phyloP scores from a whole-genome alignment of 2,797 vertebrate genomes.

The Arctocebus calabarensis region DNA sequence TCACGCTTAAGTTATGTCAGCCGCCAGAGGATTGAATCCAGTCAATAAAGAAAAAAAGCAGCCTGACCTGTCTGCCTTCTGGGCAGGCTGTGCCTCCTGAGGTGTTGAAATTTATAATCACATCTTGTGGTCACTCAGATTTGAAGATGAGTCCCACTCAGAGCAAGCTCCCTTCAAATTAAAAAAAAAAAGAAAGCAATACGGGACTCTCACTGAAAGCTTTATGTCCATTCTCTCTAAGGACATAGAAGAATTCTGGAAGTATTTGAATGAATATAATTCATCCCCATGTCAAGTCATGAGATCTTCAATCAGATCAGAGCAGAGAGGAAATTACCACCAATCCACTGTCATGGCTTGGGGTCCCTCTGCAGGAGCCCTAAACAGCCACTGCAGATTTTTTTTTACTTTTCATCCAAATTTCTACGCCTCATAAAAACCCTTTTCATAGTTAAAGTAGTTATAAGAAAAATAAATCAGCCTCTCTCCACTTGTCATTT shows the following conservation, averaged over 20 bases:
- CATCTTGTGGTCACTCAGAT: background rate
- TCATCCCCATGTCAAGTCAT: background rate
- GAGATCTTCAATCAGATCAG: background rate
- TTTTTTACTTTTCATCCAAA: conserved; percentile 31
- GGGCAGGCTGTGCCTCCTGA: background rate
- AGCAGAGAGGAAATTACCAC: background rate
- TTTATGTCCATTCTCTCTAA: background rate
- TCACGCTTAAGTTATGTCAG: conserved; percentile 38
- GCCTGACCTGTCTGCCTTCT: conserved; percentile 19
- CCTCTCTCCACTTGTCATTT: conserved; percentile 44
- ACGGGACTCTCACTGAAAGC: background rate
- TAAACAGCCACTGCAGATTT: background rate
- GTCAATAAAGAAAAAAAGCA: background rate
- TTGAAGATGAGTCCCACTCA: conserved; percentile 13
- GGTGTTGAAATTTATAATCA: conserved; percentile 50
- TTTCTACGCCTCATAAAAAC: conserved; percentile 9
- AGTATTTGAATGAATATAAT: background rate
- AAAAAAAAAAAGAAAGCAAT: background rate
- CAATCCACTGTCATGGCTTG: background rate
- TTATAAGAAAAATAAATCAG: conserved; percentile 4
- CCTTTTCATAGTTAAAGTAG: background rate
- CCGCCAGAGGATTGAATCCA: conserved; percentile 43
- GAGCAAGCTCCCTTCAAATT: background rate
- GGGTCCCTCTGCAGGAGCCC: background rate
- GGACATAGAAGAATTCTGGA: background rate